These are phyloP conservation scores for Periphyllus acericola DNA, from an alignment of 2,888 invertebrate species.

Conservation along the genomic window DNA sequence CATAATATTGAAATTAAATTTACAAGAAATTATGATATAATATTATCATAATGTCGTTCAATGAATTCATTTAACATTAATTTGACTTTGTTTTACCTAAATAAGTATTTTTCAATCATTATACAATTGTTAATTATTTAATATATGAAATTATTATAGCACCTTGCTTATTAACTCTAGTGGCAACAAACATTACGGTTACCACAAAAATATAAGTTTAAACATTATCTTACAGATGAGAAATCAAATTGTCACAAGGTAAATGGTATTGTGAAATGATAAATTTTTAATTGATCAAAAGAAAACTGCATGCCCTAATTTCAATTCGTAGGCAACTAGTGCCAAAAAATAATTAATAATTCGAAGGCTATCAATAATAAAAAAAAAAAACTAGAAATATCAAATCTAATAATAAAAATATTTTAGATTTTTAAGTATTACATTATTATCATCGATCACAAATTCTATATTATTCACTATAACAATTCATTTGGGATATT, in stretches of 20 bases:
- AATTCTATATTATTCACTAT: not conserved
- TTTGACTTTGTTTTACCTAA: too few relatives aligned
- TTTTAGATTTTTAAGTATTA: not conserved
- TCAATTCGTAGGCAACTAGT: not conserved
- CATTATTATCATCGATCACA: not conserved
- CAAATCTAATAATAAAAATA: constrained; percentile 40
- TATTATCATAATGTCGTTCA: too few relatives aligned
- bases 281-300: constrained; percentile 20
- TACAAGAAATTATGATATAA: too few relatives aligned
- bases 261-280: not conserved
- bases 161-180: too few relatives aligned
- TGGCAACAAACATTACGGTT: not conserved
- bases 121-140: too few relatives aligned
- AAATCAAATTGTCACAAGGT: not conserved
- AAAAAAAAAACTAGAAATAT: constrained; percentile 37
- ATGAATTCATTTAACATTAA: too few relatives aligned
- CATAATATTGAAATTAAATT: too few relatives aligned
- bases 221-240: not conserved
- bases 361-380: constrained; percentile 35
- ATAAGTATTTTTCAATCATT: too few relatives aligned
- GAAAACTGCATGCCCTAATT: constrained; percentile 37
- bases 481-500: too few relatives aligned
- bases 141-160: too few relatives aligned
- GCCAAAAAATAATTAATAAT: constrained; percentile 34
- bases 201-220: not conserved